These are phyloP conservation scores for Fringilla coelebs DNA, from an alignment of 2,797 vertebrate species.

Conservation along the genomic window DNA sequence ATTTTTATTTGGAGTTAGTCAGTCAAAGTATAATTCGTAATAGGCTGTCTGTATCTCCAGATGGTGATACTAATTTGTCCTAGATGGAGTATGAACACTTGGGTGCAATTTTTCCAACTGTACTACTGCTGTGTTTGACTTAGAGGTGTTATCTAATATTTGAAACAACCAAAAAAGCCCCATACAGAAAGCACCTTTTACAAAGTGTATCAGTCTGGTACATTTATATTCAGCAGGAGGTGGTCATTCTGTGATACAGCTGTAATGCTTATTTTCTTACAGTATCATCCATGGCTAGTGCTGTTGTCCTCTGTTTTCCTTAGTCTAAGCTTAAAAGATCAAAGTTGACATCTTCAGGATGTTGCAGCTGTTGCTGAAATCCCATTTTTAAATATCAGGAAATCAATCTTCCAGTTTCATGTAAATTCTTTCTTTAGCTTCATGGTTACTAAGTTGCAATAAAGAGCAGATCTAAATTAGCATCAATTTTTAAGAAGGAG, in stretches of 20 bases:
- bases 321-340: neutral
- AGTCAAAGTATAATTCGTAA: neutral
- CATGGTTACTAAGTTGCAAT: neutral
- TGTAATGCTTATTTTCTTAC: neutral
- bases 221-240: rapidly evolving
- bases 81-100: neutral
- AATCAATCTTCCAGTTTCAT: neutral
- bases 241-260: neutral
- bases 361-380: neutral
- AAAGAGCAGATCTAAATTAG: neutral
- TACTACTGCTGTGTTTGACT: neutral
- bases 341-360: neutral
- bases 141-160: neutral
- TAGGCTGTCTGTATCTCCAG: neutral
- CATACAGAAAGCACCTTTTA: neutral
- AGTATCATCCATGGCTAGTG: neutral
- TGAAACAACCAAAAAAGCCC: rapidly evolving
- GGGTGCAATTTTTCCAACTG: neutral
- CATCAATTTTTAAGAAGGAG: neutral
- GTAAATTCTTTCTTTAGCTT: neutral
- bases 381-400: neutral
- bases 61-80: neutral
- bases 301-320: neutral
- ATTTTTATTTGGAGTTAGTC: neutral
- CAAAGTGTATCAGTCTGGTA: neutral